Evolutionary conservation across 2,113 vertebrate genomes (phyloP), one percentile per base, ranked within the genome.

Genomic region (pig (Sus scrofa)): DNA sequence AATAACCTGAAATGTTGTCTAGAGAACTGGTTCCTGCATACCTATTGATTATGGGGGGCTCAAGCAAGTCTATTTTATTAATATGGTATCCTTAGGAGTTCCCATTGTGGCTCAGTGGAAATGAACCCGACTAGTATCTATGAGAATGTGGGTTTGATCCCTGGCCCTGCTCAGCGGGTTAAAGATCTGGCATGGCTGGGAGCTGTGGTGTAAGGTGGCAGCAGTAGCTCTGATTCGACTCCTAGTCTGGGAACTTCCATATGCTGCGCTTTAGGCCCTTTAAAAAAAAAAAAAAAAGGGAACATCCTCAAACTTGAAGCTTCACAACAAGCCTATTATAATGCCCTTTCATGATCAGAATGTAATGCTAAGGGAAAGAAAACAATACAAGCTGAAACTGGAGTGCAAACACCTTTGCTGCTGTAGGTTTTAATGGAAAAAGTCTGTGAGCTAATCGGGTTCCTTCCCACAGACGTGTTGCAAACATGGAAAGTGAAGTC

Each of bases 1-100:
- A 97, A 95, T 96, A 97, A 87, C 84, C 67, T 85, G 81, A 95
- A 97, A 95, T 56, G 60, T 13, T 60, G 19, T 70, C 94, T 70
- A 89, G 34, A 87, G 82, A 93, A 73, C 87, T 27, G 63, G 54
- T 56, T 92, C 63, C 74, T 85, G 27, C n/a, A 63, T 39, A 85
- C 63, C 54, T 68, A 44, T 89, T 92, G 86, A 30, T 62, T 75
- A 73, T 13, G 39, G 87, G 91, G 75, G 65, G 83, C 60, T 92
- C 58, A 24, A 91, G 73, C 74, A 82, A 68, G 52, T 67, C 88
- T 94, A 54, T 70, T 89, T 87, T 94, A 68, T 87, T 94, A 68
- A 60, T 32, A 84, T 3, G 54, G 39, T 30, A 83, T 82, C 24
- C 34, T 89, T 84, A 92, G 44, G 44, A 44, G 44, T 44, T 44